phyloP scores from a whole-genome alignment of 1,140 invertebrate species.

The Drosophila quadrilineata region DNA sequence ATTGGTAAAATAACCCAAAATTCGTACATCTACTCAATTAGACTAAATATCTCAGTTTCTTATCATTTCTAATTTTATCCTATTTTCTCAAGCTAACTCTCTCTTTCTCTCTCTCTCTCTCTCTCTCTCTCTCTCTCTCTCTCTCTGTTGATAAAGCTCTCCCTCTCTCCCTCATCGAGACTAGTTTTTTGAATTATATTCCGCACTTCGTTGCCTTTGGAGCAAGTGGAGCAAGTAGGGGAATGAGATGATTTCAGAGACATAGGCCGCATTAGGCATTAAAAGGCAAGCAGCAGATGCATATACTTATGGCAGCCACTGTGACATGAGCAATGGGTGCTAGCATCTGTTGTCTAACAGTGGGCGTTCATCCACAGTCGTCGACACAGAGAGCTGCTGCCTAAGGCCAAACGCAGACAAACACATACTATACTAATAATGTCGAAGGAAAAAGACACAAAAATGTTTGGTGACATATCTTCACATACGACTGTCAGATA shows the following conservation, averaged over 20 bases:
- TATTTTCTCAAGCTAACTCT: too few relatives aligned
- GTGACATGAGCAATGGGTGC: conserved; percentile 8
- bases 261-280: conserved; percentile 54
- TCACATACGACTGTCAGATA: conserved; percentile 4
- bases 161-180: conserved; percentile 27
- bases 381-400: conserved; percentile 46
- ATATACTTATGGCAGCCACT: conserved; percentile 46
- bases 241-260: neutral
- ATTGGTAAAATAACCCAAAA: too few relatives aligned
- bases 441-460: neutral
- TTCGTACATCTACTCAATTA: too few relatives aligned
- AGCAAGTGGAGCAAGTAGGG: neutral
- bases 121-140: neutral
- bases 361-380: conserved; percentile 54
- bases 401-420: conserved; percentile 29
- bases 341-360: conserved; percentile 52
- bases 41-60: too few relatives aligned
- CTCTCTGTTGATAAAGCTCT: neutral
- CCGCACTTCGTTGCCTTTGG: neutral
- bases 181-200: conserved; percentile 1
- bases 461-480: neutral
- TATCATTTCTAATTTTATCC: too few relatives aligned
- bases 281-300: conserved; percentile 43
- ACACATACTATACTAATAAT: conserved; percentile 5
- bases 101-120: neutral